phyloP scores from a whole-genome alignment of 2,113 vertebrate species.

The Acrocephalus arundinaceus region DNA sequence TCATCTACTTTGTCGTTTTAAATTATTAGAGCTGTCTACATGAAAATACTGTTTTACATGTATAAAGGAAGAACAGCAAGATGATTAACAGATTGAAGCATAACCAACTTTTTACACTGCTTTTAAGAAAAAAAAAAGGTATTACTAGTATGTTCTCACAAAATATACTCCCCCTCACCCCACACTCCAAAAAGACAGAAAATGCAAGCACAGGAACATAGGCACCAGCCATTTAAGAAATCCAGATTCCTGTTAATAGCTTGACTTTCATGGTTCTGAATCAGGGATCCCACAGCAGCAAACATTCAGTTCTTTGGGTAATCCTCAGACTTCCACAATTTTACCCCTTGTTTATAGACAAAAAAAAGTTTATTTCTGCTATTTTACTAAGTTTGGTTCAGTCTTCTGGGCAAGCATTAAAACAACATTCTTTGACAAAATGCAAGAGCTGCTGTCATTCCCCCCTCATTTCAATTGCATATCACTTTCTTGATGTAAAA shows the following conservation, averaged over 20 bases:
- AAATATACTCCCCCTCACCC: fast-evolving
- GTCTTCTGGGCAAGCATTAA: background rate
- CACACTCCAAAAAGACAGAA: background rate
- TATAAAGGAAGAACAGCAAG: background rate
- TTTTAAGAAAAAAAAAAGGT: background rate
- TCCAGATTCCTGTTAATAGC: background rate
- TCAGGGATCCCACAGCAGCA: background rate
- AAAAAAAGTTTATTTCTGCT: background rate
- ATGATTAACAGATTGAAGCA: background rate
- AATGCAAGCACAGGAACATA: fast-evolving
- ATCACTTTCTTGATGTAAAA: background rate
- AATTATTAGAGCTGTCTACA: background rate
- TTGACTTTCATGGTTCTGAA: background rate
- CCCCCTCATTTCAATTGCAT: background rate
- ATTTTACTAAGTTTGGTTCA: background rate
- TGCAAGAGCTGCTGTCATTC: background rate
- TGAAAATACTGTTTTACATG: background rate
- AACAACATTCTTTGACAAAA: background rate
- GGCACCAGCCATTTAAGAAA: background rate
- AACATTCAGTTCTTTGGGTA: background rate
- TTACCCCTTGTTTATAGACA: background rate
- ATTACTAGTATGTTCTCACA: background rate
- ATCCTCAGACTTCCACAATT: background rate
- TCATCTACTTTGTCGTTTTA: background rate
- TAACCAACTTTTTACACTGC: background rate